Evolutionary conservation across 2,797 vertebrate genomes (phyloP).

Genomic region (Cyclura pinguis): DNA sequence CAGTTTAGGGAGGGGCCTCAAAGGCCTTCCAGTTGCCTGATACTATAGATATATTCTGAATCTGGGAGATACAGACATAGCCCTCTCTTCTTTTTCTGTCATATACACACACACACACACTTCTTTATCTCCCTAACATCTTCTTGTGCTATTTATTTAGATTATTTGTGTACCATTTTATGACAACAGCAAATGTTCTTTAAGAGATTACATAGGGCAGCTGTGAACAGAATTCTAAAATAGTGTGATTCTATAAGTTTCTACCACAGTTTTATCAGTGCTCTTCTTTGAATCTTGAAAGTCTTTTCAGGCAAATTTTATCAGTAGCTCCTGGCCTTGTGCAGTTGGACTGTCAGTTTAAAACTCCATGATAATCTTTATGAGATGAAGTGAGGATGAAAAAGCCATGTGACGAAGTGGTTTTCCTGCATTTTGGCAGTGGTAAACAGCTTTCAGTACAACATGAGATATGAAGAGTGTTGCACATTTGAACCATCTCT

Average conservation of each 20-base stretch:
- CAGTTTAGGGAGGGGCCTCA: too few relatives aligned
- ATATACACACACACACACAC: not conserved
- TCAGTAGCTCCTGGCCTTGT: not conserved
- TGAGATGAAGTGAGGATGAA: not conserved
- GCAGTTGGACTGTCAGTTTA: not conserved
- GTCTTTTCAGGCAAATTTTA: not conserved
- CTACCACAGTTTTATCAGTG: not conserved
- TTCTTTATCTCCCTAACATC: not conserved
- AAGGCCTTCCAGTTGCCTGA: too few relatives aligned
- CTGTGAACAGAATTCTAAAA: not conserved
- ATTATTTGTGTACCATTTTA: not conserved
- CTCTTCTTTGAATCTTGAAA: not conserved
- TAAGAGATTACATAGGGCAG: not conserved
- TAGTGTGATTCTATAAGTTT: not conserved
- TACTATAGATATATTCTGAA: too few relatives aligned
- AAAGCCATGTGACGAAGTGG: not conserved
- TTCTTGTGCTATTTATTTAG: not conserved
- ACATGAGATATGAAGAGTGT: not conserved
- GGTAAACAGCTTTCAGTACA: not conserved
- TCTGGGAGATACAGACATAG: not conserved
- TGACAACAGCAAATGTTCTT: not conserved
- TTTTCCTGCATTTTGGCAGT: not conserved
- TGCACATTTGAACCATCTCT: slow-evolving; percentile 41
- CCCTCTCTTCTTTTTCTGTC: not conserved
- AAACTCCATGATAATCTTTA: not conserved